Evolutionary conservation across 2,113 vertebrate genomes (phyloP).

Genomic region (Ictalurus furcatus): DNA sequence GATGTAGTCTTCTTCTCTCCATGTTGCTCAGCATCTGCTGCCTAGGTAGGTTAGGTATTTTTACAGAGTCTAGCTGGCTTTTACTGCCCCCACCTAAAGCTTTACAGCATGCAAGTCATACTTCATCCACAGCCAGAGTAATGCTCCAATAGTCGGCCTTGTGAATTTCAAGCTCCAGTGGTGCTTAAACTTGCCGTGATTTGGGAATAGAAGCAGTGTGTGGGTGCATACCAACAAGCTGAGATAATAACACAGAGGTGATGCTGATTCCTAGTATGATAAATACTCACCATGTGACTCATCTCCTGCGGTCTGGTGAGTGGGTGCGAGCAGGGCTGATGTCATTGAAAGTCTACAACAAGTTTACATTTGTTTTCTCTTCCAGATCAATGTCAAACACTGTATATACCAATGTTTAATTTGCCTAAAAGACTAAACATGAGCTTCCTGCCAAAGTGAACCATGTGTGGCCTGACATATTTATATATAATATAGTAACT

Average conservation of each 20-base stretch:
- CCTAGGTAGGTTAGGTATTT: slow-evolving; percentile 26
- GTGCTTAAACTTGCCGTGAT: slow-evolving; percentile 44
- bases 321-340: slow-evolving; percentile 33
- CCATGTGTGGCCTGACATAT: not conserved
- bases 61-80: slow-evolving; percentile 34
- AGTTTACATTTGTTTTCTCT: slow-evolving; percentile 31
- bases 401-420: not conserved
- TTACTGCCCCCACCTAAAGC: slow-evolving; percentile 46
- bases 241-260: slow-evolving; percentile 43
- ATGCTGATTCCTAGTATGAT: slow-evolving; percentile 28
- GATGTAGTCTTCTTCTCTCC: not conserved
- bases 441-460: not conserved
- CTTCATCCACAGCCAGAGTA: slow-evolving; percentile 27
- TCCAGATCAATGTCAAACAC: slow-evolving; percentile 8
- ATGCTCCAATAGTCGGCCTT: slow-evolving; percentile 34
- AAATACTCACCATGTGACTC: slow-evolving; percentile 39
- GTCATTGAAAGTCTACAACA: slow-evolving; percentile 34
- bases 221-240: slow-evolving; percentile 42
- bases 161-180: slow-evolving; percentile 38
- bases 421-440: not conserved
- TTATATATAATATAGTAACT: not conserved
- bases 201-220: slow-evolving; percentile 40
- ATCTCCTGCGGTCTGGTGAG: slow-evolving; percentile 14
- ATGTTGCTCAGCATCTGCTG: slow-evolving; percentile 15
- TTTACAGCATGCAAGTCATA: slow-evolving; percentile 39